These are phyloP conservation scores for Hydrotaea diabolus DNA, from an alignment of 2,888 invertebrate genomes.

Conservation along the genomic window DNA sequence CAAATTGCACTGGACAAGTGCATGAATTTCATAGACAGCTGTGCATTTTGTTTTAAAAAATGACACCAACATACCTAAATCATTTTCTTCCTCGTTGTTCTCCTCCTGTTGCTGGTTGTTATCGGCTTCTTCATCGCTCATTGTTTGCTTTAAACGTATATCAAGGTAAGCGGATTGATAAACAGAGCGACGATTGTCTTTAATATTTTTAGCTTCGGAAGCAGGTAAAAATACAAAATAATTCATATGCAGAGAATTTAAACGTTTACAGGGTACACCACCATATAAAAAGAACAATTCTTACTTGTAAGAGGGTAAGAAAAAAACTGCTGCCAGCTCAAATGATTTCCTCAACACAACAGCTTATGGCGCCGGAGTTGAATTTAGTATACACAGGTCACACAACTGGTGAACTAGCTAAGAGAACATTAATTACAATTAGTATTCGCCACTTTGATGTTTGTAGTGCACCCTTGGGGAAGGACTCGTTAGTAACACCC, in stretches of 20 bases:
- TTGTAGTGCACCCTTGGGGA: background rate
- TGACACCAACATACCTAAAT: slow-evolving; percentile 44
- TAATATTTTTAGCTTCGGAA: slow-evolving; percentile 70
- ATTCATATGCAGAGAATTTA: slow-evolving; percentile 69
- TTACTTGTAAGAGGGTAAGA: slow-evolving; percentile 49
- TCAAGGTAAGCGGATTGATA: slow-evolving; percentile 75
- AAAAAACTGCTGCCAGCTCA: slow-evolving; percentile 20
- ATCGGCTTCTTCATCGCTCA: slow-evolving; percentile 55
- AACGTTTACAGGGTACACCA: background rate
- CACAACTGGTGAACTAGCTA: background rate
- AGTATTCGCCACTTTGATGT: slow-evolving; percentile 3
- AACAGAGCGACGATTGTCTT: slow-evolving; percentile 70
- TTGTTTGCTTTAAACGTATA: slow-evolving; percentile 71
- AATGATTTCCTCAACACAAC: background rate
- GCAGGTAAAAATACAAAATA: slow-evolving; percentile 76
- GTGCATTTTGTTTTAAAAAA: slow-evolving; percentile 7
- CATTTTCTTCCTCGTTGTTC: background rate
- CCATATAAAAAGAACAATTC: slow-evolving; percentile 25
- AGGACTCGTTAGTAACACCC: slow-evolving; percentile 17
- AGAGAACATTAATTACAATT: background rate
- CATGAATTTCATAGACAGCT: background rate
- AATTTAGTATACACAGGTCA: background rate
- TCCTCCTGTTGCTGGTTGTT: slow-evolving; percentile 1
- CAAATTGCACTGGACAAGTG: background rate
- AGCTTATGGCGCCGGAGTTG: background rate